Evolutionary conservation across 1,140 invertebrate species (phyloP).

Genomic region (Magallana ariakensis): DNA sequence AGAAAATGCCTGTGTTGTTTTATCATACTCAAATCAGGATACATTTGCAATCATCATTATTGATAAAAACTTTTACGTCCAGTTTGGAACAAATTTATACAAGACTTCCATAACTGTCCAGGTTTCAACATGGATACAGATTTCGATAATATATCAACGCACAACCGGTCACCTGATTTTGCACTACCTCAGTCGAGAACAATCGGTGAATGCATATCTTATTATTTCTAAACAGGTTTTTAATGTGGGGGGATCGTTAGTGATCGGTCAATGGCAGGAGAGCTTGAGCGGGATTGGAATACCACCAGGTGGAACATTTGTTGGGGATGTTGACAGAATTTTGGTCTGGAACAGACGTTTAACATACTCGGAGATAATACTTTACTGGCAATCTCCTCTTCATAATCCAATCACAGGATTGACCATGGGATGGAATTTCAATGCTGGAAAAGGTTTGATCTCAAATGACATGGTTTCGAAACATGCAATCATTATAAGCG

Average conservation of each 20-base stretch:
- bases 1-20: conserved; percentile 45
- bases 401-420: conserved; percentile 25
- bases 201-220: conserved; percentile 41
- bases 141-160: conserved; percentile 58
- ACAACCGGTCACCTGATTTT: conserved; percentile 52
- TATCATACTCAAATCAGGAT: conserved; percentile 49
- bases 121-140: conserved; percentile 51
- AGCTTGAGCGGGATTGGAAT: conserved; percentile 37
- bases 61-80: conserved; percentile 47
- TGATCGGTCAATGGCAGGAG: conserved; percentile 59
- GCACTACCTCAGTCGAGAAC: conserved; percentile 50
- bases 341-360: conserved; percentile 56
- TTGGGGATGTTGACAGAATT: conserved; percentile 54
- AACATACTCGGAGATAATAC: conserved; percentile 48
- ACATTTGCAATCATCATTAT: conserved; percentile 59
- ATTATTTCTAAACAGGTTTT: conserved; percentile 48
- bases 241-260: conserved; percentile 55
- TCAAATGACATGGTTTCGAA: conserved; percentile 50
- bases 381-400: conserved; percentile 50
- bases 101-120: conserved; percentile 47
- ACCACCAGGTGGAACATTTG: conserved; percentile 44
- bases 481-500: conserved; percentile 29
- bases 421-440: conserved; percentile 55
- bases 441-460: conserved; percentile 48
- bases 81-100: conserved; percentile 29